These are phyloP conservation scores for Planococcus citri DNA, from an alignment of 1,140 invertebrate species.

Conservation along the genomic window DNA sequence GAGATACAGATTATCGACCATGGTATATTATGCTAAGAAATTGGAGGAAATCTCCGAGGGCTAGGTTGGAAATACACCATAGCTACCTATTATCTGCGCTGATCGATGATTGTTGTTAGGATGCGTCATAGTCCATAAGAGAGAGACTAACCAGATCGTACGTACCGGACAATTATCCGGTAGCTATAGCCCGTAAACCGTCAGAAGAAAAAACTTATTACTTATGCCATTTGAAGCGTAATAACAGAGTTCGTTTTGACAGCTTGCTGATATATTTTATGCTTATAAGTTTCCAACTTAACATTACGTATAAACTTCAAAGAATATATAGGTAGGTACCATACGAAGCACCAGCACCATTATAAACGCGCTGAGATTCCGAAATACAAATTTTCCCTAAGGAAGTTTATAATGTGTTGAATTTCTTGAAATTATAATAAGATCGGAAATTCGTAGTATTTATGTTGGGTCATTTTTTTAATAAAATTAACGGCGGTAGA, in stretches of 20 bases:
- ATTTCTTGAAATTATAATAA: slow-evolving; percentile 10
- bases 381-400: slow-evolving; percentile 10
- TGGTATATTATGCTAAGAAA: no score
- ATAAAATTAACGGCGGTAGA: slow-evolving; percentile 2
- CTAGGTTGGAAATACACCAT: background rate
- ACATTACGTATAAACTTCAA: background rate
- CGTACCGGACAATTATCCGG: slow-evolving; percentile 13
- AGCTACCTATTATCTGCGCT: background rate
- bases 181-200: slow-evolving; percentile 16
- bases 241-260: slow-evolving; percentile 14
- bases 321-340: no score
- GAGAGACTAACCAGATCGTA: background rate
- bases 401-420: slow-evolving; percentile 17
- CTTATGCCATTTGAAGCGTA: slow-evolving; percentile 16
- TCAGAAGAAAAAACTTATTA: slow-evolving; percentile 16
- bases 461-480: background rate
- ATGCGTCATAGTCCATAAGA: no score
- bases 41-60: no score
- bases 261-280: slow-evolving; percentile 18
- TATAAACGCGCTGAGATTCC: background rate
- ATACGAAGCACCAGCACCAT: no score
- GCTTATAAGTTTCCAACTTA: slow-evolving; percentile 15
- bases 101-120: background rate
- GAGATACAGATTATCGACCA: no score
- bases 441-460: slow-evolving; percentile 6